Percentiles rank a stretch among this genome's conserved stretches.
Evolutionary conservation across 1,140 invertebrate species (phyloP).

Genomic region (Cryptotermes secundus): DNA sequence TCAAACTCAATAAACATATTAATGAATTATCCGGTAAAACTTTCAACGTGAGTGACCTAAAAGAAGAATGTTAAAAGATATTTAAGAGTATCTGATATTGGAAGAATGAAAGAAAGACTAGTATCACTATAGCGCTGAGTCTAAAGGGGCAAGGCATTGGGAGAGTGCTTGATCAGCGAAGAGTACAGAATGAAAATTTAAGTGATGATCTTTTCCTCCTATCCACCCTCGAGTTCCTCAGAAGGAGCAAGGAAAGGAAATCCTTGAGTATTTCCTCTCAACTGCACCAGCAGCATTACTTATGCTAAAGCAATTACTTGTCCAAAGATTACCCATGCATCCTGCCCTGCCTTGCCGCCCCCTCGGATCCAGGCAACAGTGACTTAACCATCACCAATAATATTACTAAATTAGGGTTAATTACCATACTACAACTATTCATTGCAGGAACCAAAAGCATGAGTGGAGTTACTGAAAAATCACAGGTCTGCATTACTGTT

Average conservation of each 20-base stretch:
- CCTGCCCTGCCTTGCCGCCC: background rate
- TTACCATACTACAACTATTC: too few species aligned
- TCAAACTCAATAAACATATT: background rate
- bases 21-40: background rate
- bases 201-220: slow-evolving; percentile 28
- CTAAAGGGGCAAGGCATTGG: background rate
- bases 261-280: slow-evolving; percentile 27
- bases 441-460: too few species aligned
- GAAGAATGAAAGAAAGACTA: background rate
- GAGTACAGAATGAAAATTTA: slow-evolving; percentile 31
- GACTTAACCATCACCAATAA: background rate
- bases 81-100: slow-evolving; percentile 1
- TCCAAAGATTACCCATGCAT: slow-evolving; percentile 35
- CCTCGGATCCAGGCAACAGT: background rate
- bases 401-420: background rate
- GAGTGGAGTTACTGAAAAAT: too few species aligned
- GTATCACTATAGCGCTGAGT: background rate
- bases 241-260: background rate
- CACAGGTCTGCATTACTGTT: too few species aligned
- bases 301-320: slow-evolving; percentile 36
- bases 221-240: background rate
- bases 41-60: background rate
- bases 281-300: slow-evolving; percentile 29
- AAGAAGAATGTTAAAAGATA: background rate
- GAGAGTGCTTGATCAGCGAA: background rate